Evolutionary conservation across 2,113 vertebrate genomes (phyloP).

Genomic region (Pithys albifrons): DNA sequence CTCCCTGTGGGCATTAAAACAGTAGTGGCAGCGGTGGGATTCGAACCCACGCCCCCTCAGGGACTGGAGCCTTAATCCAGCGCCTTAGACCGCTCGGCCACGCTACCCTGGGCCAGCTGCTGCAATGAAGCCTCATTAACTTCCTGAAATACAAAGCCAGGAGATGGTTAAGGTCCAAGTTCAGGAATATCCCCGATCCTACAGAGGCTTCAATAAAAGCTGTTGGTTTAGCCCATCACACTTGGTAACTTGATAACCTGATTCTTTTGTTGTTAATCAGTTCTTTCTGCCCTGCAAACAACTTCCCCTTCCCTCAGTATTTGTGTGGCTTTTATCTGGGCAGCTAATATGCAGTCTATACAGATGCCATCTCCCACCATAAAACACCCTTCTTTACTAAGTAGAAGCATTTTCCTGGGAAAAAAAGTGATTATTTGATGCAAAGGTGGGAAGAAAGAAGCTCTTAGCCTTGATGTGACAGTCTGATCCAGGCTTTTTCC

Average conservation of each 20-base stretch:
- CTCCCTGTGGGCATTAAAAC: not conserved
- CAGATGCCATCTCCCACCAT: not conserved
- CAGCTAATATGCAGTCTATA: not conserved
- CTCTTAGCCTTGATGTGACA: not conserved
- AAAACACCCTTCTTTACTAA: not conserved
- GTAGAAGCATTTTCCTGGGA: not conserved
- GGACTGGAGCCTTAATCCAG: conserved; percentile 91
- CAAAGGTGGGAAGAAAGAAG: not conserved
- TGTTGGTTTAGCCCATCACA: not conserved
- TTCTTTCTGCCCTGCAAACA: not conserved
- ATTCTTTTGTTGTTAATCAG: not conserved
- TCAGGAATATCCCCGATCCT: not conserved
- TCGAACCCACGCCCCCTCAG: conserved; percentile 89
- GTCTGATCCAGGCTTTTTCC: too few relatives aligned
- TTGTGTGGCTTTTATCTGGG: not conserved
- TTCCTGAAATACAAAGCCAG: not conserved
- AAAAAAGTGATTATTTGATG: not conserved
- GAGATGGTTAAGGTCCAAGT: not conserved
- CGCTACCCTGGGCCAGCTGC: conserved; percentile 61
- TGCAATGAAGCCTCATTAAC: not conserved
- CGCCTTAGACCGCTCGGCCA: conserved; percentile 88
- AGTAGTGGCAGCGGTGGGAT: conserved; percentile 88
- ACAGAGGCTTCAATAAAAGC: not conserved
- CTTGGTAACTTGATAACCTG: not conserved
- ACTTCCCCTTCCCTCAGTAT: not conserved